Evolutionary conservation across 2,113 vertebrate genomes (phyloP), one percentile per base, ranked within the genome.

Genomic region (Meles meles): DNA sequence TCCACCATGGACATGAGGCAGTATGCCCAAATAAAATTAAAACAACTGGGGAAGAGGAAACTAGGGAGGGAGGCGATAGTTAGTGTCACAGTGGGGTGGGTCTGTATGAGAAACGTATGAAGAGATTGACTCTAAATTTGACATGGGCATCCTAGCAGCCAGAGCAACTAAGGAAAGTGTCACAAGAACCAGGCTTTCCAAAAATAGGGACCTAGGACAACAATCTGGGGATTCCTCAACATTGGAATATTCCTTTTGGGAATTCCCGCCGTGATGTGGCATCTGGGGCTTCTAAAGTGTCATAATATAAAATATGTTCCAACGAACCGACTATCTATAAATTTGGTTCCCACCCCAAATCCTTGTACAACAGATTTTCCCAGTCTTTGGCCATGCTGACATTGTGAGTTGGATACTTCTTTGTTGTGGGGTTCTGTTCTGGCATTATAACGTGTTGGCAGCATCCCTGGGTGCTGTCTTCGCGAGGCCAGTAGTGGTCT

Each of bases 1-100:
- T 59, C 47, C 37, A 15, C 15, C 20, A 0, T 1, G 6, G 0
- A 57, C 20, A 76, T 17, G 13, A n/a, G 76, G 49, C 11, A 1
- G 71, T 37, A 0, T 15, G 15, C 8, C 14, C 71, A n/a, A 44
- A 14, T 20, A 34, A n/a, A 52, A 39, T 47, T 2, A 44, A 84
- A 27, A 52, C 5, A 29, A 9, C 20, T 47, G 34, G 6, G 37
- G 6, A 8, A 77, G 52, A 72, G 80, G 87, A n/a, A 79, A 44
- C 23, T 7, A 15, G 6, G 25, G 37, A 23, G 59, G 5, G 25
- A 15, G 34, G 14, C 10, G 47, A 15, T 7, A 31, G 27, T 61
- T 7, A 29, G 27, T 61, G 44, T 12, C 0, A 17, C 4, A 6
- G 27, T 34, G 29, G 39, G 29, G 34, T 12, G 8, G 15, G 20